Evolutionary conservation across 2,888 invertebrate species (phyloP).

Genomic region (Drosophila affinis): DNA sequence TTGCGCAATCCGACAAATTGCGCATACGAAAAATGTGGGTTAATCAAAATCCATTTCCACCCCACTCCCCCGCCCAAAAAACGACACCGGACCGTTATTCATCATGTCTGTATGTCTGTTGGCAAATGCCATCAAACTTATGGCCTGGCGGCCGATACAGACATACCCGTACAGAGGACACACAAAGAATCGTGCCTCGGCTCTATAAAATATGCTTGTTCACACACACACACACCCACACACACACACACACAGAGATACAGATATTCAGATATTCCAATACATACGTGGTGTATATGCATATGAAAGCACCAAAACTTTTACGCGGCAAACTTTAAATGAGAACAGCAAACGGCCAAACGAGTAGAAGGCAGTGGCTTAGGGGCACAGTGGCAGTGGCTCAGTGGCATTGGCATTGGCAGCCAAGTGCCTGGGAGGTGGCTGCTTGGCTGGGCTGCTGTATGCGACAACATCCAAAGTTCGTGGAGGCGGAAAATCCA

Average conservation of each 20-base stretch:
- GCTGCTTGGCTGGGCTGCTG: slow-evolving; percentile 1
- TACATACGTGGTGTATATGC: not conserved
- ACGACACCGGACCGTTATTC: slow-evolving; percentile 10
- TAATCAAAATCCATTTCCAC: not conserved
- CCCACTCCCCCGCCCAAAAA: not conserved
- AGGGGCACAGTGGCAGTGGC: not conserved
- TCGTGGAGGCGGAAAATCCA: slow-evolving; percentile 65
- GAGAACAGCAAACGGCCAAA: slow-evolving; percentile 10
- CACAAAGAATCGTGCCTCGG: not conserved
- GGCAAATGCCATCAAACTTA: slow-evolving; percentile 17
- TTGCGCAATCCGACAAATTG: too few species aligned
- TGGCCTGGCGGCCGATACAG: not conserved
- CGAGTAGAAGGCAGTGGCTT: slow-evolving; percentile 12
- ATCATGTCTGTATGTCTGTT: slow-evolving; percentile 16
- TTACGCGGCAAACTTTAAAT: slow-evolving; percentile 37
- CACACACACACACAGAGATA: not conserved
- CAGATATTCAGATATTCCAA: slow-evolving; percentile 16
- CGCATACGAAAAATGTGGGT: too few species aligned
- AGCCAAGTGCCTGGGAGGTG: slow-evolving; percentile 6
- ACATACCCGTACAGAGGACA: not conserved
- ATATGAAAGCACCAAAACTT: slow-evolving; percentile 13
- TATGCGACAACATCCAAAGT: slow-evolving; percentile 38
- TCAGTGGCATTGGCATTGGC: not conserved
- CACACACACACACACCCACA: not conserved
- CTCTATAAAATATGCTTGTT: slow-evolving; percentile 15